Base-by-base conservation (phyloP, 2,113 vertebrate species). In the Morone saxatilis region DNA sequence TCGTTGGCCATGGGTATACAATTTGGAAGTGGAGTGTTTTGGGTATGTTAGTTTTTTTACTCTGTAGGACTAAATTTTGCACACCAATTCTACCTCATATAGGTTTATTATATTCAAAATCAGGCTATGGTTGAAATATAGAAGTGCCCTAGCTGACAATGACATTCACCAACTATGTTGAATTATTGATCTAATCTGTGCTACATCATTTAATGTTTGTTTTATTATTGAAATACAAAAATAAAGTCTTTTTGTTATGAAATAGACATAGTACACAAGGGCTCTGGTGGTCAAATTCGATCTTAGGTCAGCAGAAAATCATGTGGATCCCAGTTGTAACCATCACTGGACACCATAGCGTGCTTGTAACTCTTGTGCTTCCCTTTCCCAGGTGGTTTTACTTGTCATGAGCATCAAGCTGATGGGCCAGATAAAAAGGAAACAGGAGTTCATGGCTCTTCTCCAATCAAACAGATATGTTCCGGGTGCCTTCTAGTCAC, bases 381-480 rank as follows among this genome's bases (percentile, higher is more conserved):
- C 45, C 22, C 14, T 53, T 31, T n/a, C 51, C 2, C 77, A 93
- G 93, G 87, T 83, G 71, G 87, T 93, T 71, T 72, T 94, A 59
- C 89, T 94, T 3, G 77, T 93, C 0, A 93, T 94, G 92, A 92
- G 93, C 83, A 86, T 93, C 86, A 92, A 93, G 78, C 89, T 94
- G 75, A 94, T 93, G 92, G 91, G 90, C 7, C 93, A 94, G 86
- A 89, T 94, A 5, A 90, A 83, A 48, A 88, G 90, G 78, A 94
- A 93, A 86, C 87, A 94, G 77, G 92, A 93, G 77, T 94, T 94
- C 78, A 88, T 93, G 63, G 87, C 92, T 83, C 88, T 94, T 31
- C 90, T 94, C 16, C 89, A 92, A 20, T 93, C 93, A 14, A 92
- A 94, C 87, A 91, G 91, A 90, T 94, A 94, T 5, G 89, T 93